Evolutionary conservation across 2,888 invertebrate genomes (phyloP), one percentile per base, ranked within the genome.

Genomic region (Limenitis camilla): DNA sequence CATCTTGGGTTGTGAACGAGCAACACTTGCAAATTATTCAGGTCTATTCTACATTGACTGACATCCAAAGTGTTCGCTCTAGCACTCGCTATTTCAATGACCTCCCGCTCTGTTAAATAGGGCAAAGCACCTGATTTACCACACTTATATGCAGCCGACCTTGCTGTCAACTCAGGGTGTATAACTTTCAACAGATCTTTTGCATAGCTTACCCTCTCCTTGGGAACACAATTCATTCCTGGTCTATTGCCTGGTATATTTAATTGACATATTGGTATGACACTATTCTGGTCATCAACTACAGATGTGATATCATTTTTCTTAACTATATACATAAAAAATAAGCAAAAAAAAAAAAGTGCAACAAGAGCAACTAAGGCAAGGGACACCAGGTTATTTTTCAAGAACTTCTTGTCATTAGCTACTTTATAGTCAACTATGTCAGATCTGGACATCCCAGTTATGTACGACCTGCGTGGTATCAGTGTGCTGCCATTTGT

Each of bases 1-100:
- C 94, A 94, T 45, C 91, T 89, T 0, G 93, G 92, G 74, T 94
- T 95, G 55, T 88, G 88, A 36, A 91, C 87, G 9, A 92, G 87
- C 42, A 94, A 78, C 42, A 94, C 90, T 68, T 93, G 90, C 45
- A 93, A 88, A 67, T 92, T 92, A 60, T 90, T 88, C 19, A 91
- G 77, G 71, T 90, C 91, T 39, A 80, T 84, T 57, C 87, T 81
- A 59, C 90, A 82, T 56, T 89, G 85, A 74, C 87, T 76, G 41
- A 69, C 60, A 58, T 84, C 85, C 5, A 69, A 57, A 8, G 68
- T 62, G 0, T 72, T 66, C 5, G 70, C 65, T 53, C 74, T 76
- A 52, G 78, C 69, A 58, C 84, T 88, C 2, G 81, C 86, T 65
- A 90, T 88, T 40, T 89, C 86, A 31, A 92, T 74, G 33, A 93